These are phyloP conservation scores for Smittia aterrima DNA, from an alignment of 2,888 invertebrate genomes.

Conservation along the genomic window DNA sequence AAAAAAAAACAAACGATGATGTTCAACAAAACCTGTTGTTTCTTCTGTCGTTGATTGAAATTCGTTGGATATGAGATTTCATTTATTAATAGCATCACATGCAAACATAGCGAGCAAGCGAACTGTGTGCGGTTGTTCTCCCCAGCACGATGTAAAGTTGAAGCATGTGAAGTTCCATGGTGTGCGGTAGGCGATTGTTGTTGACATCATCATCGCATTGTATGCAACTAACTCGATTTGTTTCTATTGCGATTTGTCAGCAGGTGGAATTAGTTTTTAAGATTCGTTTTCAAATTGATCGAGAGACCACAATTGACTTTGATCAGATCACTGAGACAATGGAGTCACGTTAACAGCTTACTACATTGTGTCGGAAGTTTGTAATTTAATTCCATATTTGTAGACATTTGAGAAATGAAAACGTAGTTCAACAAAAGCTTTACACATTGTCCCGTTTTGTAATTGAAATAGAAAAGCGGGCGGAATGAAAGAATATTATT, in stretches of 20 bases:
- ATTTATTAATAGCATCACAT: constrained; percentile 20
- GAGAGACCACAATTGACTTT: not conserved
- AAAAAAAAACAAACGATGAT: too few species aligned
- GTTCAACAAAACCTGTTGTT: constrained; percentile 16
- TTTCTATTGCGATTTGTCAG: too few species aligned
- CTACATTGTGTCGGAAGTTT: constrained; percentile 11
- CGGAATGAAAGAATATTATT: not conserved
- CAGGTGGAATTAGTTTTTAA: too few species aligned
- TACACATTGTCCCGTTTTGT: constrained; percentile 12
- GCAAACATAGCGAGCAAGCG: not conserved
- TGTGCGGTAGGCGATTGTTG: not conserved
- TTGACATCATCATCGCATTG: not conserved
- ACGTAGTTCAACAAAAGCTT: not conserved
- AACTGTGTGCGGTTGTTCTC: not conserved
- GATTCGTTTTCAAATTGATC: too few species aligned
- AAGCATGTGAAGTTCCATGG: not conserved
- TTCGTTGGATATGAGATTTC: not conserved
- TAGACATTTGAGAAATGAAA: not conserved
- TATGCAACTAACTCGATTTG: not conserved
- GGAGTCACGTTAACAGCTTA: not conserved
- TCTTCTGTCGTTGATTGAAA: constrained; percentile 12
- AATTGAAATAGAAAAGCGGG: not conserved
- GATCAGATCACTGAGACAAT: not conserved
- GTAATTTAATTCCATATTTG: not conserved
- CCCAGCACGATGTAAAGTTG: not conserved